Conservation (phyloP, 2,797 vertebrate genomes). For the Lepus townsendii region DNA sequence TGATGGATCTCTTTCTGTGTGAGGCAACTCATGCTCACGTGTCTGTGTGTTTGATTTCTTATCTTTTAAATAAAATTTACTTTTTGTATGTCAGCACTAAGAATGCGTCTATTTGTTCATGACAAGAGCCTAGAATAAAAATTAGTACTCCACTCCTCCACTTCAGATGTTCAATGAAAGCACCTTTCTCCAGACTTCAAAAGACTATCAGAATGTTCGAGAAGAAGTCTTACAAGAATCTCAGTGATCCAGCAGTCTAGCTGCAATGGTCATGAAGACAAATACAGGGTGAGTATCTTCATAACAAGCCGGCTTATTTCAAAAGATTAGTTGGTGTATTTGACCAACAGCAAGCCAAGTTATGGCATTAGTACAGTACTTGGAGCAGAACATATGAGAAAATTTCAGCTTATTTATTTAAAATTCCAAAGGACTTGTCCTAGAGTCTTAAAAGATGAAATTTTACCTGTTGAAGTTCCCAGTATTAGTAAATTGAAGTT, state of each 20-base stretch:
- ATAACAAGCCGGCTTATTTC: slow-evolving; percentile 95
- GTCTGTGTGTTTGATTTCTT: too few relatives aligned
- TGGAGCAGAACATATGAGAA: slow-evolving; percentile 81
- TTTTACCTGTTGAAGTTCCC: slow-evolving; percentile 81
- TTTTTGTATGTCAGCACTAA: too few relatives aligned
- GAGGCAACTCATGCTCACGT: too few relatives aligned
- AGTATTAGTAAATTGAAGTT: slow-evolving; percentile 85
- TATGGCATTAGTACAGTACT: slow-evolving; percentile 88
- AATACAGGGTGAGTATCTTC: slow-evolving; percentile 94
- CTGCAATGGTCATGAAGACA: slow-evolving; percentile 93
- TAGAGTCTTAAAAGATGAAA: slow-evolving; percentile 81
- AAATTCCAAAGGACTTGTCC: slow-evolving; percentile 83
- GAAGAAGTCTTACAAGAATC: slow-evolving; percentile 94
- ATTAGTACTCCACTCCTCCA: too few relatives aligned
- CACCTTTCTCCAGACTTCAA: too few relatives aligned
- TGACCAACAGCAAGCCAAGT: slow-evolving; percentile 91
- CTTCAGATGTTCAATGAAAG: too few relatives aligned
- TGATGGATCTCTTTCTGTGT: too few relatives aligned
- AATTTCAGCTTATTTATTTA: slow-evolving; percentile 87
- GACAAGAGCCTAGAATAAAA: too few relatives aligned
- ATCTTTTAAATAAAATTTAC: too few relatives aligned
- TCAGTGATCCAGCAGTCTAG: slow-evolving; percentile 92
- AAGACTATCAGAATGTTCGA: slow-evolving; percentile 89
- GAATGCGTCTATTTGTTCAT: too few relatives aligned
- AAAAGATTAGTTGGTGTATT: slow-evolving; percentile 94